phyloP scores from a whole-genome alignment of 2,888 invertebrate genomes.

The Phlogophora meticulosa region DNA sequence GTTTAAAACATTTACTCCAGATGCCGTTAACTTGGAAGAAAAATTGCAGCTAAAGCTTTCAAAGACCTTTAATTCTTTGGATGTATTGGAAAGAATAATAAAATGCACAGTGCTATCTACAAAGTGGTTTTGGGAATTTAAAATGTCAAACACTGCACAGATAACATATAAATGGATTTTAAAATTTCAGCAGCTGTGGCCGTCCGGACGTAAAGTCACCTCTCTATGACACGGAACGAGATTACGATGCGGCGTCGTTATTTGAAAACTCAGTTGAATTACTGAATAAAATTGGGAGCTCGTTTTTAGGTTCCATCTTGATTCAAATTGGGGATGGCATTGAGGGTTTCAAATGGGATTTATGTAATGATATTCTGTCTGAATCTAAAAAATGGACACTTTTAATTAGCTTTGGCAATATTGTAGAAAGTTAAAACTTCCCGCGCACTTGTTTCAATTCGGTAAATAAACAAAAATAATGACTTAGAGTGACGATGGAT shows the following conservation, averaged over 20 bases:
- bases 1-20: slow-evolving; percentile 40
- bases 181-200: slow-evolving; percentile 61
- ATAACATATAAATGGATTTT: slow-evolving; percentile 58
- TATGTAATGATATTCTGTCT: slow-evolving; percentile 61
- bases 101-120: slow-evolving; percentile 9
- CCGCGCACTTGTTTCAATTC: too few species aligned
- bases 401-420: background rate
- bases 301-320: slow-evolving; percentile 67
- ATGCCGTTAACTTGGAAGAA: slow-evolving; percentile 22
- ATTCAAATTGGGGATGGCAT: slow-evolving; percentile 65
- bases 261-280: slow-evolving; percentile 46
- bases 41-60: slow-evolving; percentile 19
- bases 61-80: slow-evolving; percentile 14
- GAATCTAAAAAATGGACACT: slow-evolving; percentile 30
- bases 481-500: too few species aligned
- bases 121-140: slow-evolving; percentile 19
- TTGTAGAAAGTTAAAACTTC: too few species aligned
- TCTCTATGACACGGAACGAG: slow-evolving; percentile 56
- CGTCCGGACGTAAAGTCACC: slow-evolving; percentile 44
- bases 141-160: slow-evolving; percentile 25
- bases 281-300: slow-evolving; percentile 64
- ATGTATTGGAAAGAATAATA: slow-evolving; percentile 31
- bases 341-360: slow-evolving; percentile 59
- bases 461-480: background rate
- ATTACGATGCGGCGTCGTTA: slow-evolving; percentile 56